These are phyloP conservation scores for Phaenicophaeus curvirostris DNA, from an alignment of 2,797 vertebrate species.

Conservation along the genomic window DNA sequence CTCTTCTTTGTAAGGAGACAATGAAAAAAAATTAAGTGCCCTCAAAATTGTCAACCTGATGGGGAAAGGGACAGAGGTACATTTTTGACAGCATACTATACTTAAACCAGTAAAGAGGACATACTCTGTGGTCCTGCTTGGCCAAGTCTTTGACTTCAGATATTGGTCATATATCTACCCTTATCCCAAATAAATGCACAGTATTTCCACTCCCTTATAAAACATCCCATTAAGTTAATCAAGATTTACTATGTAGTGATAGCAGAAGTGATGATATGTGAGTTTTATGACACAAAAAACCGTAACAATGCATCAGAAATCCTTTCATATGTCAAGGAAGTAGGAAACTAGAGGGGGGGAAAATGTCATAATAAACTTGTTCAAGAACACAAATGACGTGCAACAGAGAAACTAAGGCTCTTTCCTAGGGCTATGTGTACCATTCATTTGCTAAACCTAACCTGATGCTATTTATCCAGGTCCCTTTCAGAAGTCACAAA, in stretches of 20 bases:
- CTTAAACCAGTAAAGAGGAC: background rate
- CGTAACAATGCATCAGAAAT: background rate
- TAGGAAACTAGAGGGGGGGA: accelerated
- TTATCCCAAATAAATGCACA: background rate
- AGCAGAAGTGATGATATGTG: background rate
- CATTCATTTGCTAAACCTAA: background rate
- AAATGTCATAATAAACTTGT: background rate
- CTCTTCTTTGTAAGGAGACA: background rate
- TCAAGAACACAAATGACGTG: background rate
- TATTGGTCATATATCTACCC: accelerated
- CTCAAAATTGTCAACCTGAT: background rate
- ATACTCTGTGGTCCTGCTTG: background rate
- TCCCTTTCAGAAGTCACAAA: background rate
- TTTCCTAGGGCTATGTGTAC: background rate
- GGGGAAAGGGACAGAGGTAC: background rate
- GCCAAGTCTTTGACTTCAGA: background rate
- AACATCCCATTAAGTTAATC: background rate
- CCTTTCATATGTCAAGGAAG: background rate
- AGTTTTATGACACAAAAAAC: background rate
- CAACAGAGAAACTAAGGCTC: background rate
- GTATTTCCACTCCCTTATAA: background rate
- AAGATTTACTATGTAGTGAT: background rate
- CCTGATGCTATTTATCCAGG: background rate
- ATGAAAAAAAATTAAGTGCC: background rate
- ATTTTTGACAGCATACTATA: background rate